A percentile compares a stretch with the other conserved stretches of the same genome.
Conservation (phyloP, 2,888 invertebrate species). For the Cerceris ruficornis region DNA sequence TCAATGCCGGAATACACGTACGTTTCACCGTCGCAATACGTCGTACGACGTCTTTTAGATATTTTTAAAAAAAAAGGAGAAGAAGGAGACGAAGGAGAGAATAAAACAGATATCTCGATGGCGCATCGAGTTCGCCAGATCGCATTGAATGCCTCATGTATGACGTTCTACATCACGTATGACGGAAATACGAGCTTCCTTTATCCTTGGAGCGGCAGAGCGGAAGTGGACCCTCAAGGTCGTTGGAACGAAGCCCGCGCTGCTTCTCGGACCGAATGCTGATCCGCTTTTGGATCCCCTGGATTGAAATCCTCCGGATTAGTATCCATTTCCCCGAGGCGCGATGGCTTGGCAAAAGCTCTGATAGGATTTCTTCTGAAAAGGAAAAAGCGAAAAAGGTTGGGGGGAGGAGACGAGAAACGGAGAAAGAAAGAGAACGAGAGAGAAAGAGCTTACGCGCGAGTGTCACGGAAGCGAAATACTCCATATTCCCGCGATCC, state of each 20-base stretch:
- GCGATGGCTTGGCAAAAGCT: constrained; percentile 53
- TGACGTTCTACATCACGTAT: constrained; percentile 4
- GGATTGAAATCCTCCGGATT: constrained; percentile 71
- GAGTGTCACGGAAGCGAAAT: constrained; percentile 51
- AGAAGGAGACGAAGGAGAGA: background rate
- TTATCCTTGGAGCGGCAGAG: constrained; percentile 7
- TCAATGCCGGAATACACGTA: too few species aligned
- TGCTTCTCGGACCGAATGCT: constrained; percentile 53
- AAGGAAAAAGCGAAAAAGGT: constrained; percentile 47
- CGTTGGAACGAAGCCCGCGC: constrained; percentile 63
- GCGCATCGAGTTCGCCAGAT: background rate
- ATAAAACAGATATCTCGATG: background rate
- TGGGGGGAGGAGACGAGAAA: background rate
- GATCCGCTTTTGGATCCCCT: constrained; percentile 68
- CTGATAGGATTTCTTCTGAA: constrained; percentile 71
- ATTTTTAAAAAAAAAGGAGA: background rate
- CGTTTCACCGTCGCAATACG: too few species aligned
- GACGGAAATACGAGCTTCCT: constrained; percentile 11
- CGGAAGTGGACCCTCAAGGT: constrained; percentile 64
- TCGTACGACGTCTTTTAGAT: too few species aligned
- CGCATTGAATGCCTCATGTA: background rate
- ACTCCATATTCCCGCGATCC: constrained; percentile 36
- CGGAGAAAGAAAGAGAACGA: constrained; percentile 9
- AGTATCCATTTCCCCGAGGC: constrained; percentile 73
- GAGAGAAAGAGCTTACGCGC: constrained; percentile 1